Conservation (phyloP, 2,797 vertebrate genomes). For the Trachops cirrhosus region DNA sequence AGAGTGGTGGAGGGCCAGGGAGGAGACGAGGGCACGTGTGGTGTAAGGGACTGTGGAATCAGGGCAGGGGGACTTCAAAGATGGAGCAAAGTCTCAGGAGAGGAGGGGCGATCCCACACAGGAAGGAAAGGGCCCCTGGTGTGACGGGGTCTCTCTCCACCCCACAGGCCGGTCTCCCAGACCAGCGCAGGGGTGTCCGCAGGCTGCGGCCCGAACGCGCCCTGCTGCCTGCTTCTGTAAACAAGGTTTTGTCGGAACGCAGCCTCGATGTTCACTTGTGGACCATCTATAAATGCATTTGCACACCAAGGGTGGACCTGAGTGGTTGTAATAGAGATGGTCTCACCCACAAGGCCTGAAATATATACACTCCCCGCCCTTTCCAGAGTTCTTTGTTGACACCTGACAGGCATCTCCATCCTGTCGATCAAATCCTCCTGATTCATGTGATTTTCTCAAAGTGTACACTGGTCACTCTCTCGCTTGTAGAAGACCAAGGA, state of each 20-base stretch:
- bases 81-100: no score
- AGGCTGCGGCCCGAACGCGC: neutral
- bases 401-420: neutral
- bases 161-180: no score
- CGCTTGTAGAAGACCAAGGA: neutral
- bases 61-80: neutral
- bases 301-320: neutral
- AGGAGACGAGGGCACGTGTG: rapidly evolving
- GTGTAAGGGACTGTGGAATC: no score
- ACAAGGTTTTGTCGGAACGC: neutral
- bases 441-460: neutral
- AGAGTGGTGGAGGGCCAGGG: rapidly evolving
- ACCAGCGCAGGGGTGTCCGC: rapidly evolving
- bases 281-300: neutral
- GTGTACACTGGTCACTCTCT: neutral
- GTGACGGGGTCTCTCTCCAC: neutral
- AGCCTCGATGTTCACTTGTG: rapidly evolving
- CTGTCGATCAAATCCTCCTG: neutral
- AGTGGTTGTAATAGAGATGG: neutral
- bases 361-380: neutral
- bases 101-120: no score
- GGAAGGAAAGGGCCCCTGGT: neutral
- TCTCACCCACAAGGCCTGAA: neutral
- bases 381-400: neutral
- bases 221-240: neutral